Evolutionary conservation across 92 coral and sea anemone genomes (phyloP).

Genomic region (Micromussa lordhowensis): DNA sequence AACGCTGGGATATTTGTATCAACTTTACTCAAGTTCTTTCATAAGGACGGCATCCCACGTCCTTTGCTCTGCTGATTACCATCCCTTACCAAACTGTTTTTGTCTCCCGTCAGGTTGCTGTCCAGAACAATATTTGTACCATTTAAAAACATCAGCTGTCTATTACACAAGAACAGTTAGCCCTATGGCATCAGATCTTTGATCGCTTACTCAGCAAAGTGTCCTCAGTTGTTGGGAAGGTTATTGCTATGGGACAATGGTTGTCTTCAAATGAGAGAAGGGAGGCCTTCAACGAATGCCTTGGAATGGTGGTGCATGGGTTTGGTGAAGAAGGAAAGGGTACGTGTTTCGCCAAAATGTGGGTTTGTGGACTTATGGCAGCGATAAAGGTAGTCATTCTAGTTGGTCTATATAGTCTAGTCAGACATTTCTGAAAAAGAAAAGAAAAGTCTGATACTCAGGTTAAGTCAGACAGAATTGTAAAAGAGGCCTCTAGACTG

Average conservation of each 20-base stretch:
- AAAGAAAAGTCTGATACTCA: too few relatives aligned
- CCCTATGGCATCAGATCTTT: slow-evolving; percentile 41
- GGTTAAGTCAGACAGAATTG: slow-evolving; percentile 1
- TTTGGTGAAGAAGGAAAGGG: slow-evolving; percentile 57
- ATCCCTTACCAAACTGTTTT: slow-evolving; percentile 15
- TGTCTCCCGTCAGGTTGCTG: slow-evolving; percentile 37
- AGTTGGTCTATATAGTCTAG: slow-evolving; percentile 7
- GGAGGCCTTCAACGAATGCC: slow-evolving; percentile 35
- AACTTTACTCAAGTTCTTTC: slow-evolving; percentile 14
- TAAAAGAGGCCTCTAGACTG: slow-evolving; percentile 21
- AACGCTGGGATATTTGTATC: slow-evolving; percentile 17
- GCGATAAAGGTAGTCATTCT: slow-evolving; percentile 48
- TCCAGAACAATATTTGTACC: slow-evolving; percentile 33
- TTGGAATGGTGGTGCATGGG: slow-evolving; percentile 31
- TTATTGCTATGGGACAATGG: slow-evolving; percentile 60
- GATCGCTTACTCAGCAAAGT: slow-evolving; percentile 1
- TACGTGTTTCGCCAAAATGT: slow-evolving; percentile 53
- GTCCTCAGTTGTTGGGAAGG: slow-evolving; percentile 48
- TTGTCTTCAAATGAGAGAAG: slow-evolving; percentile 21
- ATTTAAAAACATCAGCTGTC: slow-evolving; percentile 16
- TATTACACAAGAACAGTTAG: slow-evolving; percentile 28
- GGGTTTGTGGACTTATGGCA: slow-evolving; percentile 67
- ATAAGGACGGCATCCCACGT: slow-evolving; percentile 16
- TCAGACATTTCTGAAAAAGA: not conserved
- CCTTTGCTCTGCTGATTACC: slow-evolving; percentile 1